Percentiles rank a stretch among this genome's conserved stretches.
These are phyloP conservation scores for Theristicus caerulescens DNA, from an alignment of 2,113 vertebrate species.

Conservation along the genomic window DNA sequence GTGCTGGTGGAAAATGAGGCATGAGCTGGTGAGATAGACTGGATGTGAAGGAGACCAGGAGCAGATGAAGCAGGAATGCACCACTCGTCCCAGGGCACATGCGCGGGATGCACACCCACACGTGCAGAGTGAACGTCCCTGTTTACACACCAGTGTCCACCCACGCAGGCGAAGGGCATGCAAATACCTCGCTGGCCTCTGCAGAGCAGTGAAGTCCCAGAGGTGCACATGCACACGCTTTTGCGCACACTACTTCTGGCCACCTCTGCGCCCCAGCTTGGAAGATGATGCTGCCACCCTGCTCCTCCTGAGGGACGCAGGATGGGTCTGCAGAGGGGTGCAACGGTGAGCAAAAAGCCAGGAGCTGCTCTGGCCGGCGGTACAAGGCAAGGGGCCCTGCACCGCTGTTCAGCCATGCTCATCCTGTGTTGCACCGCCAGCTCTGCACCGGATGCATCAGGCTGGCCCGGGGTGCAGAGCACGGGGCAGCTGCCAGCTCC, in stretches of 20 bases:
- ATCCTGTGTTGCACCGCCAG: background rate
- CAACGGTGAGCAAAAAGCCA: background rate
- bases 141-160: background rate
- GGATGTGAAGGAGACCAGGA: background rate
- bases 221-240: background rate
- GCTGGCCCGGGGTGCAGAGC: background rate
- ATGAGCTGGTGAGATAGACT: background rate
- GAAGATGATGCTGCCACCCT: background rate
- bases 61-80: background rate
- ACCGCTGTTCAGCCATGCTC: background rate
- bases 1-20: background rate
- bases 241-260: background rate
- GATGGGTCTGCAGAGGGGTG: background rate
- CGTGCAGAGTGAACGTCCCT: background rate
- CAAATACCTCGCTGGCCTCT: background rate
- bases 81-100: background rate
- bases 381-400: background rate
- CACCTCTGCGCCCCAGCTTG: background rate
- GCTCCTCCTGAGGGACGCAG: background rate
- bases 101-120: accelerated
- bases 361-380: background rate
- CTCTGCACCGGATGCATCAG: background rate
- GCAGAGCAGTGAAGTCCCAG: background rate
- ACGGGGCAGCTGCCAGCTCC: background rate
- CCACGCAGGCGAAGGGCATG: background rate